Base-by-base conservation (phyloP, 2,888 invertebrate species). In the Digitonthophagus gazella region DNA sequence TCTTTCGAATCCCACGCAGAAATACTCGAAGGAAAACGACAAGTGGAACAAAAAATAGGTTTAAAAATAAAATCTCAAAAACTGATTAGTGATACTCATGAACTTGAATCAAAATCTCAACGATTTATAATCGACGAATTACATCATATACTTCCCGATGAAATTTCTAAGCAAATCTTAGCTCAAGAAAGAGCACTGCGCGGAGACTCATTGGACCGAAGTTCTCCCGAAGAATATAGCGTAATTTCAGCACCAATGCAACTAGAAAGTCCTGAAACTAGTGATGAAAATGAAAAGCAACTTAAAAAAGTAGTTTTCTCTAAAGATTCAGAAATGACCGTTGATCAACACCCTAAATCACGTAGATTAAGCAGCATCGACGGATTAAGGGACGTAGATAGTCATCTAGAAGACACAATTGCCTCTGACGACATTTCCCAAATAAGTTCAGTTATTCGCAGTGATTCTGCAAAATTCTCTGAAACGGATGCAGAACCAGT, bases 401-500 rank as follows among this genome's bases (percentile, higher is more conserved):
- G 20, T 19, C 61, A 61, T 44, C 6, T 65, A 6, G 67, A 69
- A 11, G 69, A 69, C 16, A 55, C 20, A 15, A 20, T 69, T 2
- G 67, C 74, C n/a, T 74, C 75, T 1, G 76, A 76, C 54, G 76
- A 76, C 54, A 66, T 74, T 67, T 75, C 75, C 0, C 74, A 74
- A 67, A 58, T 75, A 56, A 76, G 75, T 70, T 75, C 74, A 4
- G 57, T 65, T 15, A 65, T 70, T 16, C 73, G 72, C 57, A 79
- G 76, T 67, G 77, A 78, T 69, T 79, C 78, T 15, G 72, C 76
- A n/a, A 79, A 77, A 68, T 76, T 76, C 65, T 79, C 78, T 0
- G 81, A 80, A 74, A 79, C 79, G 8, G 80, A 81, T 71, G 75
- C 74, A 11, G 81, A 81, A 71, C 79, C 79, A 3, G 74, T 78